These are phyloP conservation scores for Notothenia rossii DNA, from an alignment of 2,113 vertebrate genomes.

Conservation along the genomic window DNA sequence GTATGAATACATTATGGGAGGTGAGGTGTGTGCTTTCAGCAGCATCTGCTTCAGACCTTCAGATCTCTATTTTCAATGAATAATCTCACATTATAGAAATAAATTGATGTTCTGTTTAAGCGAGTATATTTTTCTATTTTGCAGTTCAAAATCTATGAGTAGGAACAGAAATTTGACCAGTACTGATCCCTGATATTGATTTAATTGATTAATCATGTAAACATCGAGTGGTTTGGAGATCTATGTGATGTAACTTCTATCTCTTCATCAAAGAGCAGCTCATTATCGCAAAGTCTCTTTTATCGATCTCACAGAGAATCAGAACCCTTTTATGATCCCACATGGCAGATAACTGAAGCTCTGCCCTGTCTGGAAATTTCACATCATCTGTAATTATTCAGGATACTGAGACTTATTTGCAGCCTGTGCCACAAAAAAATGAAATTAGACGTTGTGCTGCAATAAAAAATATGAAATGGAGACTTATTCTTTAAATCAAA, in stretches of 20 bases:
- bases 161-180: background rate
- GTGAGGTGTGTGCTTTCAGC: constrained; percentile 29
- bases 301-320: constrained; percentile 26
- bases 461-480: background rate
- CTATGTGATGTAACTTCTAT: constrained; percentile 8
- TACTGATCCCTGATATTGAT: constrained; percentile 14
- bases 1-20: constrained; percentile 61
- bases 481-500: background rate
- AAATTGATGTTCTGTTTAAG: background rate
- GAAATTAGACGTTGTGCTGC: background rate
- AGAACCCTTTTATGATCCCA: constrained; percentile 37
- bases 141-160: constrained; percentile 2
- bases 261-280: constrained; percentile 37
- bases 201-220: constrained; percentile 23
- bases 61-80: constrained; percentile 24
- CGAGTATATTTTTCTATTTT: background rate
- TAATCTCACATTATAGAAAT: constrained; percentile 10
- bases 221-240: constrained; percentile 23
- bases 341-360: constrained; percentile 21
- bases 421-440: background rate
- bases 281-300: constrained; percentile 18
- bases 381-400: constrained; percentile 6
- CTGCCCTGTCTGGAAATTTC: constrained; percentile 10
- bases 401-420: constrained; percentile 3
- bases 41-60: constrained; percentile 11